Evolutionary conservation across 2,888 invertebrate species (phyloP).

Genomic region (Drosophila eohydei): DNA sequence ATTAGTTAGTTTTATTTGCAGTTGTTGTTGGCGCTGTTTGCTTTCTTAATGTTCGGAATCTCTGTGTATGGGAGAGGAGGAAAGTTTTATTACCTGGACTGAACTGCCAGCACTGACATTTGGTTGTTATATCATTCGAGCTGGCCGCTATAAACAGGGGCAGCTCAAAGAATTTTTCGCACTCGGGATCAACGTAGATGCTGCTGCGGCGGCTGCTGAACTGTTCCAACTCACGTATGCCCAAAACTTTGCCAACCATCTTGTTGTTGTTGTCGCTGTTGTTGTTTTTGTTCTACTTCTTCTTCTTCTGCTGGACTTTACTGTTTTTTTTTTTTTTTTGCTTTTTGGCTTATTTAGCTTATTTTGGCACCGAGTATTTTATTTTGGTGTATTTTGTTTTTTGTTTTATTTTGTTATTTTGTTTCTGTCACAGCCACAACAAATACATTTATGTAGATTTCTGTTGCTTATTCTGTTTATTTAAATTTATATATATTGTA

Average conservation of each 20-base stretch:
- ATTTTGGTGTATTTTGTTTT: constrained; percentile 19
- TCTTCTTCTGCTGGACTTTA: constrained; percentile 7
- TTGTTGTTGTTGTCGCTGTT: constrained; percentile 39
- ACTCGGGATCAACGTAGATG: constrained; percentile 85
- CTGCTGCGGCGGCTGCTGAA: constrained; percentile 85
- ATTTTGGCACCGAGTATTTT: constrained; percentile 69
- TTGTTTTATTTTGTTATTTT: constrained; percentile 34
- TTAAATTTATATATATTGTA: constrained; percentile 22
- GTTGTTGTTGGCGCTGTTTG: constrained; percentile 29
- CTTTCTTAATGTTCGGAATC: constrained; percentile 21
- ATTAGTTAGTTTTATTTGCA: constrained; percentile 28
- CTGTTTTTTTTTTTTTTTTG: constrained; percentile 10
- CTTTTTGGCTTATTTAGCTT: constrained; percentile 58
- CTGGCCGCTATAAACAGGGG: constrained; percentile 84
- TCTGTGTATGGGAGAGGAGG: constrained; percentile 1
- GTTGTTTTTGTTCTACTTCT: constrained; percentile 22
- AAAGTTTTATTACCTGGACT: constrained; percentile 82
- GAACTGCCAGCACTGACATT: constrained; percentile 84
- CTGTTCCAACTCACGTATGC: constrained; percentile 84
- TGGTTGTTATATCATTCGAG: constrained; percentile 84
- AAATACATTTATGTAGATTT: constrained; percentile 78
- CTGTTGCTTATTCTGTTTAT: constrained; percentile 45
- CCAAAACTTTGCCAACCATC: constrained; percentile 85
- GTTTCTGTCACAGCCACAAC: constrained; percentile 63
- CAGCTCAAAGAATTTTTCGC: constrained; percentile 85